Evolutionary conservation across 1,140 invertebrate species (phyloP).

Genomic region (Drosophila kohkoa): DNA sequence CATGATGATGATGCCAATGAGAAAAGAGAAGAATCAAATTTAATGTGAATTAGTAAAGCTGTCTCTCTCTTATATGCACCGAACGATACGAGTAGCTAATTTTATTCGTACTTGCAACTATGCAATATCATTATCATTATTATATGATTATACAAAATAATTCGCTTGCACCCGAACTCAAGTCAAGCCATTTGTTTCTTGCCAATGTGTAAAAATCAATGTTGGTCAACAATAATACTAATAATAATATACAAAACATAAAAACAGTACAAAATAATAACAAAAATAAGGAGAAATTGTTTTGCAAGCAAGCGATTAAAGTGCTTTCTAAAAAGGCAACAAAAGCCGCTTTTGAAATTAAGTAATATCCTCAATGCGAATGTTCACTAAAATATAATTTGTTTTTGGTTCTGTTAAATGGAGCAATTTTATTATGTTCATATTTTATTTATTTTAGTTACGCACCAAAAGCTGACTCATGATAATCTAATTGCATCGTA

Average conservation of each 20-base stretch:
- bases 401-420: too few species aligned
- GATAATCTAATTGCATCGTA: too few species aligned
- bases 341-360: neutral
- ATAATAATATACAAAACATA: neutral
- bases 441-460: too few species aligned
- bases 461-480: too few species aligned
- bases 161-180: conserved; percentile 74
- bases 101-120: conserved; percentile 38
- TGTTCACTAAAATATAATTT: neutral
- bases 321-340: conserved; percentile 1
- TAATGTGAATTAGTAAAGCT: conserved; percentile 18
- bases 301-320: neutral
- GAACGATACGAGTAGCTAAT: conserved; percentile 13
- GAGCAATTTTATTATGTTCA: neutral
- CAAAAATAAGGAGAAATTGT: neutral
- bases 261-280: neutral
- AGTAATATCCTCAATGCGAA: neutral
- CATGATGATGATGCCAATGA: conserved; percentile 2
- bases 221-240: neutral
- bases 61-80: neutral
- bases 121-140: conserved; percentile 8
- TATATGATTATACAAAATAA: conserved; percentile 16
- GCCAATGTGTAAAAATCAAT: conserved; percentile 21
- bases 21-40: conserved; percentile 23
- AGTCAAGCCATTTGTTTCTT: conserved; percentile 34